Base-by-base conservation (phyloP, 2,113 vertebrate species). In the human region DNA sequence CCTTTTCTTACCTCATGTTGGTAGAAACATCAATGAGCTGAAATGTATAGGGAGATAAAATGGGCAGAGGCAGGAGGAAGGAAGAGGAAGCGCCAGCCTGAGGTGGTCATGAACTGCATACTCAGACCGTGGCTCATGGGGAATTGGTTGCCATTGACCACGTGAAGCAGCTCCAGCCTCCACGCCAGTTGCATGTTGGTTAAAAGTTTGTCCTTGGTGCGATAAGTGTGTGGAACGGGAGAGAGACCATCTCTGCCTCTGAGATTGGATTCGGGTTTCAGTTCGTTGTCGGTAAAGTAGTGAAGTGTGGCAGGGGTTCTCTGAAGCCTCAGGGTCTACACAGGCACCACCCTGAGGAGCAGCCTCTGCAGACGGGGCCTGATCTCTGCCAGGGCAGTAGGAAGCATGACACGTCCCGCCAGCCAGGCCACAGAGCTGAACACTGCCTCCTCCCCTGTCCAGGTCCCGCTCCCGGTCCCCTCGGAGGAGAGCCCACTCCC, bases 401-500 rank as follows among this genome's bases (percentile, higher is more conserved):
- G 32, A 27, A 45, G 43, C 12, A 25, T 23, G 2, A 2, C 13
- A 35, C 8, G 1, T 6, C 48, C 35, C 9, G 4, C 32, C 6
- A n/a, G 18, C 23, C 32, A 18, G 52, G 12, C 55, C 2, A 4
- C 38, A 7, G n/a, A 5, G n/a, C 64, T 86, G 6, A 96, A 52
- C 7, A 3, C 82, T 32, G 35, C 0, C 16, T 86, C 66, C 45
- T 88, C 76, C 6, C 83, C 30, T 88, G 16, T 81, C 88, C 93
- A 99, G 99, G 98, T 99, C 99, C 0, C 99, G 99, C 0, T 99
- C 99, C 2, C 99, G 98, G 97, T 99, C 99, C 4, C 99, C 99
- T 0, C 99, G 99, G 96, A 99, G 99, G 95, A 98, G 98, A 94
- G 98, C 98, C 13, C 98, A 98, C 93, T 99, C 99, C 0, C 98